These are phyloP conservation scores for Serripes groenlandicus DNA, from an alignment of 2,888 invertebrate species.

Conservation along the genomic window DNA sequence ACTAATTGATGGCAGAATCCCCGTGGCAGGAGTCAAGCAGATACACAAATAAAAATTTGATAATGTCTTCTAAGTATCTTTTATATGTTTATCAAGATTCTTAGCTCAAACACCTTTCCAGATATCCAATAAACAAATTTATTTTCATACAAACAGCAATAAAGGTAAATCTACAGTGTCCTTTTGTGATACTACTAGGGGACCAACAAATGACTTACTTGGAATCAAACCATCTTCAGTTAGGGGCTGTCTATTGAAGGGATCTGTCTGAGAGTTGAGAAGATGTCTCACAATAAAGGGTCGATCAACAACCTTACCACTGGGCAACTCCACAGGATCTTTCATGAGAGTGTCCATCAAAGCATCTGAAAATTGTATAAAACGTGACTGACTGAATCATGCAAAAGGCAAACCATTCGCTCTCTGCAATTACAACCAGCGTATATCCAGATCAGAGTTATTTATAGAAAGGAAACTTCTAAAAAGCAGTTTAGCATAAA, in stretches of 20 bases:
- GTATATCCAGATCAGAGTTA: background rate
- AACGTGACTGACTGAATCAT: background rate
- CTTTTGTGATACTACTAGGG: no score
- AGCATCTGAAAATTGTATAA: conserved; percentile 90
- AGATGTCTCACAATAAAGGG: conserved; percentile 97
- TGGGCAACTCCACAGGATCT: conserved; percentile 97
- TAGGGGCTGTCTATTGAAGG: conserved; percentile 98
- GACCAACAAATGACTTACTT: conserved; percentile 90
- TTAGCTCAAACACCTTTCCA: no score
- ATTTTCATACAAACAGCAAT: background rate
- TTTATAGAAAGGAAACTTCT: no score
- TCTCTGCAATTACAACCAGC: background rate
- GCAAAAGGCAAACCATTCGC: background rate
- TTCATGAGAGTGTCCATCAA: conserved; percentile 99
- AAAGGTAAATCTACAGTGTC: background rate
- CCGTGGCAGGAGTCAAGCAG: no score
- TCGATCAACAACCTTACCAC: conserved; percentile 95
- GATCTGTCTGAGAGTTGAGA: conserved; percentile 98
- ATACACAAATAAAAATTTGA: no score
- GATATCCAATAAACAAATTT: background rate
- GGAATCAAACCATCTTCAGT: conserved; percentile 97
- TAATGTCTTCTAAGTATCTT: no score
- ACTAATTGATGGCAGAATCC: no score
- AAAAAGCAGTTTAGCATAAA: no score
- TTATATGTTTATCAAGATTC: no score